Percentiles rank a stretch among this genome's conserved stretches.
Conservation (phyloP, 2,113 vertebrate species). For the Peromyscus maniculatus region DNA sequence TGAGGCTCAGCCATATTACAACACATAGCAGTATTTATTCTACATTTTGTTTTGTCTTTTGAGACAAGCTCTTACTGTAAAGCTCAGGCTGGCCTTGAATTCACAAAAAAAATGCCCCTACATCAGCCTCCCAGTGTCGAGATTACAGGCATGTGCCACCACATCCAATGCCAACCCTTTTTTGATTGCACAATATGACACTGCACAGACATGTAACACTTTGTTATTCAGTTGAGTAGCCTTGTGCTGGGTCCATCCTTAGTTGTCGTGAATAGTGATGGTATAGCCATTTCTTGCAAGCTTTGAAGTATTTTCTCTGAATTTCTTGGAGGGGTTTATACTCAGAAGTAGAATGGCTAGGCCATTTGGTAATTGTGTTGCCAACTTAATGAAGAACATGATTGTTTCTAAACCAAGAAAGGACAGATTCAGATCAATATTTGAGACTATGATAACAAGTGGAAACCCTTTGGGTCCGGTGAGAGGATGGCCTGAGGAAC, state of each 20-base stretch:
- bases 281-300: not conserved
- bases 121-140: not conserved
- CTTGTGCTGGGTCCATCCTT: not conserved
- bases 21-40: not conserved
- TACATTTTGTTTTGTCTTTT: not conserved
- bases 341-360: not conserved
- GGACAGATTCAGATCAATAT: not conserved
- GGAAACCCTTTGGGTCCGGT: not conserved
- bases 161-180: not conserved
- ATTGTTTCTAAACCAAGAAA: slow-evolving; percentile 11
- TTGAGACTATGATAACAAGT: not conserved
- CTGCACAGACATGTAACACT: not conserved
- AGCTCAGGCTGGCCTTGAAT: not conserved
- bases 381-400: not conserved
- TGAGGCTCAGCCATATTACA: not conserved
- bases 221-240: not conserved
- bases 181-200: not conserved
- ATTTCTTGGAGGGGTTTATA: not conserved
- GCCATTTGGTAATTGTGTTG: not conserved
- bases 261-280: not conserved
- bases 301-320: not conserved
- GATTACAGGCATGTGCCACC: not conserved
- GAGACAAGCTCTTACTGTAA: not conserved
- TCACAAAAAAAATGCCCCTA: not conserved
- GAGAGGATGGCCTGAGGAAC: not conserved